These are phyloP conservation scores for Notolepis coatsorum DNA, from an alignment of 2,797 vertebrate genomes.

Conservation along the genomic window DNA sequence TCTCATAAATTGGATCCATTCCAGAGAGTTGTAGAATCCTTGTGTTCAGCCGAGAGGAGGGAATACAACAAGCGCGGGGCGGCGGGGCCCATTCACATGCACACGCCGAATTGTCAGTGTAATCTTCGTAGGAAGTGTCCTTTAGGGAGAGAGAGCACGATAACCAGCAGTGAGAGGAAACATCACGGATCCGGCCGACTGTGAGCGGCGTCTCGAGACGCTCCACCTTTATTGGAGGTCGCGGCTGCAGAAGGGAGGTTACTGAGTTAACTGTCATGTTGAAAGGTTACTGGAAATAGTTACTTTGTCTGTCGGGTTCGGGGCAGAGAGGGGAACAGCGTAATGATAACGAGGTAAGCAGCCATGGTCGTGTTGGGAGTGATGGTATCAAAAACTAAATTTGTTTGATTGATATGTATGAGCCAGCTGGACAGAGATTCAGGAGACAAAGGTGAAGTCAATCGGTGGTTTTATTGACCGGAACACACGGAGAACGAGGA, in stretches of 20 bases:
- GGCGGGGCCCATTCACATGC: not conserved
- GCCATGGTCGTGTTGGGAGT: conserved; percentile 35
- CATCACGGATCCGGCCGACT: conserved; percentile 46
- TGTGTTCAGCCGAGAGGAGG: conserved; percentile 38
- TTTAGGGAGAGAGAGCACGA: conserved; percentile 21
- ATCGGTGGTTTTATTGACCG: too few species aligned
- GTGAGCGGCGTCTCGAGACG: conserved; percentile 38
- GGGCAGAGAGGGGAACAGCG: conserved; percentile 13
- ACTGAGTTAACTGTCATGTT: conserved; percentile 36
- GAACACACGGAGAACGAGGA: too few species aligned
- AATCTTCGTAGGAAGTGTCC: conserved; percentile 32
- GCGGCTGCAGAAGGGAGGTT: conserved; percentile 18
- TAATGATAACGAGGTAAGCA: conserved; percentile 4
- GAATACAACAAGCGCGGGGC: too few species aligned
- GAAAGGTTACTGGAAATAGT: conserved; percentile 60
- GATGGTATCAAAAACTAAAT: too few species aligned
- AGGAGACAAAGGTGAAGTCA: too few species aligned
- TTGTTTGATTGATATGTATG: too few species aligned
- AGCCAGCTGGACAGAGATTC: too few species aligned
- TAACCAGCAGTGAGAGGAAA: conserved; percentile 25
- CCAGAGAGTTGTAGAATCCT: conserved; percentile 47
- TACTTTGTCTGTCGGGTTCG: conserved; percentile 34
- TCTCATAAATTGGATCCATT: conserved; percentile 60
- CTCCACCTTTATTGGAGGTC: not conserved
- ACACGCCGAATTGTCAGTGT: conserved; percentile 34